Evolutionary conservation across 1,140 invertebrate genomes (phyloP).

Genomic region (Acromyrmex charruanus): DNA sequence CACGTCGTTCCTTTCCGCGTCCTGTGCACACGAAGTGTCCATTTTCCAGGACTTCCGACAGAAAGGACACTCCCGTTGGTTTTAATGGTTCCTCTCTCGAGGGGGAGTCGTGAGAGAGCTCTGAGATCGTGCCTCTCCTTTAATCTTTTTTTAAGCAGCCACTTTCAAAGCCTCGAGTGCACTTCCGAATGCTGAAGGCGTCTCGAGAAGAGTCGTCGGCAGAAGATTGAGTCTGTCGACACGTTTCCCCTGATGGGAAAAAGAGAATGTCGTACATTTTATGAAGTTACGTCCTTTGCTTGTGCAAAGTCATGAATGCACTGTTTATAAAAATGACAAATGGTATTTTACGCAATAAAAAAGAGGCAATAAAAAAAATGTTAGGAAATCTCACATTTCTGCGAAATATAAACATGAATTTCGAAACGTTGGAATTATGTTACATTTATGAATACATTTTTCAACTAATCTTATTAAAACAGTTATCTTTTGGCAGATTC

Average conservation of each 20-base stretch:
- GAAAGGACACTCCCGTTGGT: constrained; percentile 71
- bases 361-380: not conserved
- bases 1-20: constrained; percentile 59
- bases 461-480: constrained; percentile 4
- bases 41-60: constrained; percentile 77
- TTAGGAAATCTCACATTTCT: not conserved
- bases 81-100: constrained; percentile 72
- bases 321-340: not conserved
- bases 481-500: not conserved
- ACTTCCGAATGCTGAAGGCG: constrained; percentile 50
- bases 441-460: not conserved
- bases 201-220: constrained; percentile 35
- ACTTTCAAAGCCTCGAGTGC: constrained; percentile 32
- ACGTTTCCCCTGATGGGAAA: constrained; percentile 19
- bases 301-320: not conserved
- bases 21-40: constrained; percentile 69
- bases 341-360: not conserved
- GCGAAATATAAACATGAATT: not conserved
- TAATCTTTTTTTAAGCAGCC: constrained; percentile 56
- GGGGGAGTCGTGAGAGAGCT: constrained; percentile 56
- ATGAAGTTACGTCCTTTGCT: not conserved
- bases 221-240: constrained; percentile 40
- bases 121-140: constrained; percentile 46
- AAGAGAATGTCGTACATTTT: not conserved
- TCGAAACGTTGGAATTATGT: not conserved